Evolutionary conservation across 2,113 vertebrate species (phyloP).

Genomic region (Mandrillus leucophaeus): DNA sequence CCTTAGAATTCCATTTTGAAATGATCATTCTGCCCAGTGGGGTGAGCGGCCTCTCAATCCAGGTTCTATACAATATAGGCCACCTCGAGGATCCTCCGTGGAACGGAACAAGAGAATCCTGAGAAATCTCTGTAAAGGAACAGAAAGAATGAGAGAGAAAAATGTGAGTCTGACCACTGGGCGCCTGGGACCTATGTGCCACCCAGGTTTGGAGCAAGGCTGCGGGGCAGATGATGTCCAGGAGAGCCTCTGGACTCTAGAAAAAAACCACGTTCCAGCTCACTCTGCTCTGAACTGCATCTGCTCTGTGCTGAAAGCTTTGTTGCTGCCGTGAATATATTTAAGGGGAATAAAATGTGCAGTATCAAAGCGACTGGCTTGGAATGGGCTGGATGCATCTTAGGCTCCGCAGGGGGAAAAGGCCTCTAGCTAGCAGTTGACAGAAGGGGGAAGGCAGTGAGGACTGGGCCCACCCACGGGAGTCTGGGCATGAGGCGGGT

Average conservation of each 20-base stretch:
- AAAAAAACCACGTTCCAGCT: not conserved
- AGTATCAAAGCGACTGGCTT: not conserved
- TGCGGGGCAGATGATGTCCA: accelerated
- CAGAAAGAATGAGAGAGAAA: not conserved
- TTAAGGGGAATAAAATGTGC: not conserved
- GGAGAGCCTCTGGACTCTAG: not conserved
- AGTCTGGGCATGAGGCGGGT: not conserved
- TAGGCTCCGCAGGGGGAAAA: not conserved
- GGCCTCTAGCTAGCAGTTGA: not conserved
- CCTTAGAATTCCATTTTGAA: not conserved
- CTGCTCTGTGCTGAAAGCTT: not conserved
- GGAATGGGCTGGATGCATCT: not conserved
- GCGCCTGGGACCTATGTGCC: too few relatives aligned
- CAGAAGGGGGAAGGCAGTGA: not conserved
- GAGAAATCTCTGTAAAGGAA: not conserved
- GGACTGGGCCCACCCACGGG: accelerated
- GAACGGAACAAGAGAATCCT: not conserved
- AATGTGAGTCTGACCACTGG: not conserved
- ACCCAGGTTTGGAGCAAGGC: not conserved
- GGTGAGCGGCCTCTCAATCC: not conserved
- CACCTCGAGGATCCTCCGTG: not conserved
- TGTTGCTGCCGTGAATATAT: not conserved
- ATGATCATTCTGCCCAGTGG: not conserved
- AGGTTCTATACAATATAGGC: not conserved
- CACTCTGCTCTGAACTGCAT: not conserved